Conservation (phyloP, 2,113 vertebrate genomes). For the Gymnogyps californianus region DNA sequence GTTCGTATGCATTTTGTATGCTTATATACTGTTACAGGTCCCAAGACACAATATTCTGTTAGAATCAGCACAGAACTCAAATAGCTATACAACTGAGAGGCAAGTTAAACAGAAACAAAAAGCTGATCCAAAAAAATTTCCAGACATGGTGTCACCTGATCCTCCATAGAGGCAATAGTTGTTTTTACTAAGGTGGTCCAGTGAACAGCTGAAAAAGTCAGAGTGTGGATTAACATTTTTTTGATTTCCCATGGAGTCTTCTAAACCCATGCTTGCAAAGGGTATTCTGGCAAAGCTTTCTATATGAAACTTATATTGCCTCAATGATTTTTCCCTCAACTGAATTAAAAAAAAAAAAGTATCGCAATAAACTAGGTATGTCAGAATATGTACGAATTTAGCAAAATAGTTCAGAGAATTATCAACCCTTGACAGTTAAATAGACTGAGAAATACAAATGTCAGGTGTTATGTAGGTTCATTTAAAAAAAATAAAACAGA, state of each 20-base stretch:
- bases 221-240: constrained; percentile 15
- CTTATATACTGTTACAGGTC: constrained; percentile 17
- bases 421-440: neutral
- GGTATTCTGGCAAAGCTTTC: neutral
- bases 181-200: constrained; percentile 54
- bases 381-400: neutral
- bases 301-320: neutral
- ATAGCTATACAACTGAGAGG: constrained; percentile 10
- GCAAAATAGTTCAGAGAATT: neutral
- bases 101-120: constrained; percentile 54
- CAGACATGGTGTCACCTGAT: constrained; percentile 58
- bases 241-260: constrained; percentile 38
- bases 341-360: neutral
- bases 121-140: constrained; percentile 50
- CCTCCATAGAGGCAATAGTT: constrained; percentile 20
- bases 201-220: constrained; percentile 56
- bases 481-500: neutral
- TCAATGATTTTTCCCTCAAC: neutral
- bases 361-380: neutral
- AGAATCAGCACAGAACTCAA: constrained; percentile 51
- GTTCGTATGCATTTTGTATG: constrained; percentile 11
- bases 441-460: constrained; percentile 6
- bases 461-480: neutral
- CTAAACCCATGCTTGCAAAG: neutral
- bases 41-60: constrained; percentile 24